A percentile compares a stretch with the other conserved stretches of the same genome.
Evolutionary conservation across 2,888 invertebrate species (phyloP).

Genomic region (Agrilus cyanescens): DNA sequence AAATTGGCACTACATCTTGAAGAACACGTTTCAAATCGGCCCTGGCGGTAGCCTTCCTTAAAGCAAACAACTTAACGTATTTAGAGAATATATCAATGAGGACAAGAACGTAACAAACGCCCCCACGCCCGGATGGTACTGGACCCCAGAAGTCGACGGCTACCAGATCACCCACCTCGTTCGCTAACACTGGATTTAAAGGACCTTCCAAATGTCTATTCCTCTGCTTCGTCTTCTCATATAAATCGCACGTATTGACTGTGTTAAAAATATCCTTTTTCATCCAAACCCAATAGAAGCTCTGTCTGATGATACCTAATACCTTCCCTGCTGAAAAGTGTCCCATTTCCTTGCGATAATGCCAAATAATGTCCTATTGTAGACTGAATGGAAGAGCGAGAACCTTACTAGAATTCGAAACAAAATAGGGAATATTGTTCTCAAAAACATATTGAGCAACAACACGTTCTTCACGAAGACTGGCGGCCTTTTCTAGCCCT

Average conservation of each 20-base stretch:
- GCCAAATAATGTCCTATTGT: neutral
- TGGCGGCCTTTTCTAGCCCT: neutral
- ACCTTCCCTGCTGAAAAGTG: no score
- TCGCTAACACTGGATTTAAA: no score
- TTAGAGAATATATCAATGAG: constrained; percentile 8
- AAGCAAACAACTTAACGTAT: constrained; percentile 5
- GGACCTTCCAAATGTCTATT: no score
- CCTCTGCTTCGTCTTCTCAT: neutral
- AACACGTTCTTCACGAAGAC: neutral
- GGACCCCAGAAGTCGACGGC: no score
- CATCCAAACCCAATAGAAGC: neutral
- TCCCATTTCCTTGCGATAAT: neutral
- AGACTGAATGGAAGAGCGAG: neutral
- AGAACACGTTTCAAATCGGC: neutral
- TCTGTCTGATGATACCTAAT: no score
- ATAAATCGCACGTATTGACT: neutral
- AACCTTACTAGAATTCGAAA: no score
- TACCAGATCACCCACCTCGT: no score
- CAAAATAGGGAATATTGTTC: no score
- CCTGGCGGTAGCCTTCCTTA: constrained; percentile 3
- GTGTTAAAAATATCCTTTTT: neutral
- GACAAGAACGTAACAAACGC: constrained; percentile 8
- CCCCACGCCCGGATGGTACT: no score
- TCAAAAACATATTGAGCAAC: no score
- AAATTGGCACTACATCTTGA: no score